Evolutionary conservation across 2,888 invertebrate species (phyloP), one percentile per base, ranked within the genome.

Genomic region (Brassicogethes aeneus): DNA sequence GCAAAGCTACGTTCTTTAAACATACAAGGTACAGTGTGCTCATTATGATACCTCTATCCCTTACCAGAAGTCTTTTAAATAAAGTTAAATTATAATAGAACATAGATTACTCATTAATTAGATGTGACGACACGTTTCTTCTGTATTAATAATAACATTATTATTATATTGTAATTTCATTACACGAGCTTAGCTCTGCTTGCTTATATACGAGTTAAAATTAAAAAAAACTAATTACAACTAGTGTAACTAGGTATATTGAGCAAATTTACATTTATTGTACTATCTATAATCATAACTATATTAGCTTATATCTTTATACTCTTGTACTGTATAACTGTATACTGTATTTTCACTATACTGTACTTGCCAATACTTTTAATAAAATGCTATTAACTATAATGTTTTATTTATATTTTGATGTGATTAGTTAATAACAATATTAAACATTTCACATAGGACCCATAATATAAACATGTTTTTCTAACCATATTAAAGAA

Each of bases 281-380:
- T 44, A 37, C 36, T 42, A 52, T 57, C 54, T 58, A 57, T 54
- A 55, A 52, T 53, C 51, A 49, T 47, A 48, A 52, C 46, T 51
- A 48, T 51, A 45, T 54, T 55, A 62, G 61, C 61, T 62, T 62
- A 60, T 55, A 62, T 59, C 65, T 66, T 65, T 66, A 62, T 66
- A 66, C 63, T 65, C 65, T 66, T 66, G 60, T 65, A 65, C 63
- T 62, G 57, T 57, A 55, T 53, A 57, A 44, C 35, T 41, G 15
- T 53, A 52, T 53, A 55, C 50, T 64, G 62, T 64, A 65, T 65
- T 67, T 64, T 65, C 64, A 63, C 64, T 61, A 55, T 56, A 57
- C 52, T 64, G 56, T 64, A 65, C 62, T 64, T 62, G 64, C 63
- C 60, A 63, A 63, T 52, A 63, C 63, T 65, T 65, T 64, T 64